Evolutionary conservation across 2,888 invertebrate genomes (phyloP).

Genomic region (Anthoptus insignis): DNA sequence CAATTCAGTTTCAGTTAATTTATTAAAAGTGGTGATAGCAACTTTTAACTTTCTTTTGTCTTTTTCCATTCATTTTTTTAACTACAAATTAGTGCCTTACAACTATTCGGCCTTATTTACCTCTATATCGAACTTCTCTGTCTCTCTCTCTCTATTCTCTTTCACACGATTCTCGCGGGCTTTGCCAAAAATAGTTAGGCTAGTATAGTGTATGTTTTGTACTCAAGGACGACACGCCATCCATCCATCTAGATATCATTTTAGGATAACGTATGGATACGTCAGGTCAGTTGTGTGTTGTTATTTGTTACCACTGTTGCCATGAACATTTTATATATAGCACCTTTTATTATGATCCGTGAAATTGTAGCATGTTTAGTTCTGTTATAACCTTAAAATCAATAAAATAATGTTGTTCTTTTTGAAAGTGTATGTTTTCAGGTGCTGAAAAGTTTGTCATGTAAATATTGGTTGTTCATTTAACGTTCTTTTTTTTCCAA

Average conservation of each 20-base stretch:
- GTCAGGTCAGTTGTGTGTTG: slow-evolving; percentile 49
- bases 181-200: no score
- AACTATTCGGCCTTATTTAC: no score
- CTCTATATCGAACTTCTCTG: no score
- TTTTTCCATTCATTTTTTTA: no score
- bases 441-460: slow-evolving; percentile 11
- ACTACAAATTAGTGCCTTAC: no score
- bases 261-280: slow-evolving; percentile 33
- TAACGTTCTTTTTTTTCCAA: neutral
- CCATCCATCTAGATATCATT: slow-evolving; percentile 32
- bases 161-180: no score
- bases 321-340: slow-evolving; percentile 61
- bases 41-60: no score
- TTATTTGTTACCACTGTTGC: slow-evolving; percentile 58
- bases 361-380: slow-evolving; percentile 48
- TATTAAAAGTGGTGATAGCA: no score
- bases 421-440: slow-evolving; percentile 19
- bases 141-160: no score
- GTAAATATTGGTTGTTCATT: neutral
- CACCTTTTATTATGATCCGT: slow-evolving; percentile 62
- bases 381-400: slow-evolving; percentile 2
- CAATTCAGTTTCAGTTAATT: no score
- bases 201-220: neutral
- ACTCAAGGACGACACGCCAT: neutral
- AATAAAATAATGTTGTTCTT: neutral